These are phyloP conservation scores for Drosophila macrospina DNA, from an alignment of 2,888 invertebrate species.

Conservation along the genomic window DNA sequence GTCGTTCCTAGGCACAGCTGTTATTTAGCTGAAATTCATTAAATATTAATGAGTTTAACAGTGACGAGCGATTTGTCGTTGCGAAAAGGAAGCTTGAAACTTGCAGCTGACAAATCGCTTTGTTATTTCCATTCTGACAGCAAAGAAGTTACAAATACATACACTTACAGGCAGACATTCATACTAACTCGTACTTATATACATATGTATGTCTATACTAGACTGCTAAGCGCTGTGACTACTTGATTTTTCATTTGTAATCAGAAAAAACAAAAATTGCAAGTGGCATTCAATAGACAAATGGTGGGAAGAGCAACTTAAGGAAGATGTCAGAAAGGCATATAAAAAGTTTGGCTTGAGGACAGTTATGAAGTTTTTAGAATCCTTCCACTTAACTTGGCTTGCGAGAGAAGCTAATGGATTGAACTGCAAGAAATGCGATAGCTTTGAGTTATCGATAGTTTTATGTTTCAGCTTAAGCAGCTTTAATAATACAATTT, in stretches of 20 bases:
- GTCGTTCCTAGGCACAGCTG: conserved; percentile 61
- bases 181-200: background rate
- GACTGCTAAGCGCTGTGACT: conserved; percentile 43
- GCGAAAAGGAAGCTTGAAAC: conserved; percentile 33
- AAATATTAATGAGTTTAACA: conserved; percentile 75
- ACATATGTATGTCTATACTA: background rate
- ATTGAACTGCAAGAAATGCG: background rate
- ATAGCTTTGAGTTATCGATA: background rate
- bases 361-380: conserved; percentile 62
- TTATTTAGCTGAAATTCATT: conserved; percentile 59
- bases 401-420: conserved; percentile 23
- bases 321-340: background rate
- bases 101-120: conserved; percentile 58
- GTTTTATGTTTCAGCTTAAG: too few species aligned
- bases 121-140: conserved; percentile 33
- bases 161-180: background rate
- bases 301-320: background rate
- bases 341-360: conserved; percentile 7
- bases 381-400: conserved; percentile 55
- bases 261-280: conserved; percentile 49
- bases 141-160: background rate
- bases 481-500: too few species aligned
- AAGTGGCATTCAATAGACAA: conserved; percentile 29
- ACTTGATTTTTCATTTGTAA: conserved; percentile 68
- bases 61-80: conserved; percentile 65